These are phyloP conservation scores for Deroptyus accipitrinus DNA, from an alignment of 2,113 vertebrate species.

Conservation along the genomic window DNA sequence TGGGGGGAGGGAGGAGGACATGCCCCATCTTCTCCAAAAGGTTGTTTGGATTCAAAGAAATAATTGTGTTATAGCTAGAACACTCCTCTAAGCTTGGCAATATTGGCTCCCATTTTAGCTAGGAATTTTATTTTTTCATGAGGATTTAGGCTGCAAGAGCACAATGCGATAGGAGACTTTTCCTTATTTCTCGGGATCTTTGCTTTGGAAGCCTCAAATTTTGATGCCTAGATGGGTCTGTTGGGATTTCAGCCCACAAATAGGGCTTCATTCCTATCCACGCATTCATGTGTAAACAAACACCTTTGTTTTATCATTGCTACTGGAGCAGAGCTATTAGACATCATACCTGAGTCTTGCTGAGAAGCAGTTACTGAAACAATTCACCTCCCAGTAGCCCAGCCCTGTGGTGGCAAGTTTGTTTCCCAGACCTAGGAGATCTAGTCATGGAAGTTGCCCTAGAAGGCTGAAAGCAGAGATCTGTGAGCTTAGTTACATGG, in stretches of 20 bases:
- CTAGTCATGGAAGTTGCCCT: neutral
- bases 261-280: neutral
- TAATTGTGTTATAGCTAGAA: neutral
- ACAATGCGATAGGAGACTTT: fast-evolving
- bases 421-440: neutral
- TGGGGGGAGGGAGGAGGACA: neutral
- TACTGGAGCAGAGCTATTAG: neutral
- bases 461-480: neutral
- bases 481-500: neutral
- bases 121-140: neutral
- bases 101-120: neutral
- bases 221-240: neutral
- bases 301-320: neutral
- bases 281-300: neutral
- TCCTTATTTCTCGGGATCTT: neutral
- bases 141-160: neutral
- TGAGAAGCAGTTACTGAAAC: neutral
- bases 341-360: neutral
- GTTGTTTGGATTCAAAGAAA: neutral
- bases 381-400: neutral
- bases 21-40: neutral
- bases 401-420: neutral
- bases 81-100: neutral
- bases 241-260: neutral
- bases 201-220: neutral